These are phyloP conservation scores for Chelonus insularis DNA, from an alignment of 1,140 invertebrate genomes.

Conservation along the genomic window DNA sequence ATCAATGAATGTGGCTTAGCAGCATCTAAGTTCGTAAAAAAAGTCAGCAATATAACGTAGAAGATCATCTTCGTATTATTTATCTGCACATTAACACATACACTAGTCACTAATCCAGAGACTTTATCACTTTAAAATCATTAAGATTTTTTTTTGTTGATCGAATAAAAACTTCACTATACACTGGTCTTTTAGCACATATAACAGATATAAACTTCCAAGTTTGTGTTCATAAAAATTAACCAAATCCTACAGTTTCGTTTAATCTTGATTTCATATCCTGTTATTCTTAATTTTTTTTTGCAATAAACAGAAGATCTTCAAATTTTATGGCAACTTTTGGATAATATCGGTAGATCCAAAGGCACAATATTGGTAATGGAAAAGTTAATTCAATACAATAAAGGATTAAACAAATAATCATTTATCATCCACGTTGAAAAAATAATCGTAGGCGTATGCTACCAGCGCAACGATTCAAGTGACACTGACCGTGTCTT, in stretches of 20 bases:
- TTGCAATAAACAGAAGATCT: too few relatives aligned
- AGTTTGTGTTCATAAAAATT: background rate
- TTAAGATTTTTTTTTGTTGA: too few relatives aligned
- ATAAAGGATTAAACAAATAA: background rate
- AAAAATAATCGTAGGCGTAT: constrained; percentile 3
- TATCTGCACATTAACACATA: background rate
- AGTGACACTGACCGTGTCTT: constrained; percentile 18
- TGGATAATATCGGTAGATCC: too few relatives aligned
- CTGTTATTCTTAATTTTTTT: too few relatives aligned
- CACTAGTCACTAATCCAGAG: background rate
- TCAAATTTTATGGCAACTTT: too few relatives aligned
- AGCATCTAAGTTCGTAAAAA: constrained; percentile 5
- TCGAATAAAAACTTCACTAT: background rate
- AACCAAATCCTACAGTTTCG: too few relatives aligned
- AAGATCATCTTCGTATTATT: constrained; percentile 7
- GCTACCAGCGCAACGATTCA: background rate
- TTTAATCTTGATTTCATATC: too few relatives aligned
- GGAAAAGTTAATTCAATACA: background rate
- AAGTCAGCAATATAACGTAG: background rate
- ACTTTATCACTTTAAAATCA: too few relatives aligned
- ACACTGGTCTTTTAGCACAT: background rate
- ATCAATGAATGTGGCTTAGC: constrained; percentile 34
- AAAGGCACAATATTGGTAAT: background rate
- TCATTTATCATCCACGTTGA: background rate
- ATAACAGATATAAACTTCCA: too few relatives aligned